Evolutionary conservation across 2,797 vertebrate genomes (phyloP).

Genomic region (Dendrocincla tyrannina): DNA sequence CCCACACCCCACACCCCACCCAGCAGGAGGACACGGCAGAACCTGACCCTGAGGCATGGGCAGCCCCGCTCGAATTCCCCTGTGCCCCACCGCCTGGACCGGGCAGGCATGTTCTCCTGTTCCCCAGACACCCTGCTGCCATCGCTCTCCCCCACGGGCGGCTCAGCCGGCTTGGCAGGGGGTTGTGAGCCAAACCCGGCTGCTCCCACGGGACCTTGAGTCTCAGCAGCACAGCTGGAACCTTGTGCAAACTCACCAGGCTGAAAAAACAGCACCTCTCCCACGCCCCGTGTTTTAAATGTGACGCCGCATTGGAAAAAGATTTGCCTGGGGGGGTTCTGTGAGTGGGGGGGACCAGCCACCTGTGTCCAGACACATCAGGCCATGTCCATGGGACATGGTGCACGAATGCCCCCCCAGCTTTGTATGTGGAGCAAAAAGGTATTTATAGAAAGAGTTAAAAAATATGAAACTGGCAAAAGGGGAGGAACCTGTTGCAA

Average conservation of each 20-base stretch:
- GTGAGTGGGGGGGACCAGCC: not conserved
- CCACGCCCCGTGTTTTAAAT: not conserved
- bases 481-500: not conserved
- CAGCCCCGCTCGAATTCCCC: not conserved
- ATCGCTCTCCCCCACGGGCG: not conserved
- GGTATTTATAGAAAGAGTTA: not conserved
- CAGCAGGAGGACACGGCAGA: not conserved
- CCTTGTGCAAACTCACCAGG: not conserved
- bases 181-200: not conserved
- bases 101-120: not conserved
- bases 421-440: not conserved
- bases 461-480: not conserved
- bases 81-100: not conserved
- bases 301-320: not conserved
- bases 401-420: rapidly evolving
- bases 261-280: not conserved
- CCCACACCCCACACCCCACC: not conserved
- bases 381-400: rapidly evolving
- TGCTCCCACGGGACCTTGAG: not conserved
- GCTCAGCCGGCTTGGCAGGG: not conserved
- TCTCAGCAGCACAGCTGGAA: not conserved
- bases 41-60: not conserved
- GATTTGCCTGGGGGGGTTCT: not conserved
- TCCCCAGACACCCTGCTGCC: not conserved
- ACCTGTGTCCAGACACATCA: not conserved